These are phyloP conservation scores for Scaptomyza graminum DNA, from an alignment of 1,140 invertebrate genomes.

Conservation along the genomic window DNA sequence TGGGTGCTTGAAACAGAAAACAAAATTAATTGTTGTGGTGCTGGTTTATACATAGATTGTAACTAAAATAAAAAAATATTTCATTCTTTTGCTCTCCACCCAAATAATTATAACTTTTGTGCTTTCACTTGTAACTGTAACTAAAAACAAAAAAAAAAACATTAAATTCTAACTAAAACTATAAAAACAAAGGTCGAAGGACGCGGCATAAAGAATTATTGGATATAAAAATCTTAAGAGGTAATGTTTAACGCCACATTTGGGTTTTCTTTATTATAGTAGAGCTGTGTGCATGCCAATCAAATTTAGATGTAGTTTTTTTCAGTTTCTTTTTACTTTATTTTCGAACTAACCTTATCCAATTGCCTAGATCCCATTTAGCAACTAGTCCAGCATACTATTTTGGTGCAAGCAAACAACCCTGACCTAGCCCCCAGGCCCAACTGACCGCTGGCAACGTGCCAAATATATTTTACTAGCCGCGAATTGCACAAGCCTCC, in stretches of 20 bases:
- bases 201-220: slow-evolving; percentile 84
- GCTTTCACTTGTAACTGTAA: slow-evolving; percentile 62
- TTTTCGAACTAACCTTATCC: slow-evolving; percentile 19
- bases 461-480: slow-evolving; percentile 39
- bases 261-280: slow-evolving; percentile 13
- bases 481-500: slow-evolving; percentile 26
- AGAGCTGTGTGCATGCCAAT: slow-evolving; percentile 14
- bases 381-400: not conserved
- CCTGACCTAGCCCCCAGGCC: slow-evolving; percentile 27
- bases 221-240: slow-evolving; percentile 84
- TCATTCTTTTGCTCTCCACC: slow-evolving; percentile 32
- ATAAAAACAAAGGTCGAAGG: slow-evolving; percentile 75
- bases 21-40: slow-evolving; percentile 43
- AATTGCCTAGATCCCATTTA: not conserved
- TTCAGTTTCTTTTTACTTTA: slow-evolving; percentile 1
- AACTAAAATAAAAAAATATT: slow-evolving; percentile 37
- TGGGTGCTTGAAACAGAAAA: not conserved
- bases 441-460: slow-evolving; percentile 36
- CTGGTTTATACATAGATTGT: slow-evolving; percentile 30
- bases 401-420: slow-evolving; percentile 23
- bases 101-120: slow-evolving; percentile 53
- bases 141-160: slow-evolving; percentile 52
- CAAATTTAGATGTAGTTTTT: not conserved
- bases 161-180: slow-evolving; percentile 30
- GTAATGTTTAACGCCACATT: slow-evolving; percentile 58